Percentiles rank a stretch among this genome's conserved stretches.
Evolutionary conservation across 2,888 invertebrate genomes (phyloP).

Genomic region (Cyaniris semiargus): DNA sequence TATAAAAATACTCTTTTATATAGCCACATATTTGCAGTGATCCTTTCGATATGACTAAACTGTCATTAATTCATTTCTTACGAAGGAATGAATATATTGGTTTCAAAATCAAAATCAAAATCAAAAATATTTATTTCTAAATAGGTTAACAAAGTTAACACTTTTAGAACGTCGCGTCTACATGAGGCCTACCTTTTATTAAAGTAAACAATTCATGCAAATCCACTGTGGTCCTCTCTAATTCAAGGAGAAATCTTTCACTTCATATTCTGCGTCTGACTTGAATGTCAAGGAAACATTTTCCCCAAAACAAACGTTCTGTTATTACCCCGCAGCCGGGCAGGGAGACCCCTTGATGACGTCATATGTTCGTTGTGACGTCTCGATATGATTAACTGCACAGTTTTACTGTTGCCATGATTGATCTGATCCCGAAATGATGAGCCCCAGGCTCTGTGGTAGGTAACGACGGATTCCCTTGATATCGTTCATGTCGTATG

Average conservation of each 20-base stretch:
- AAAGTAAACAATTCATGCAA: neutral
- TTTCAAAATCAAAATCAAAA: too few species aligned
- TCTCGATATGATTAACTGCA: conserved; percentile 1
- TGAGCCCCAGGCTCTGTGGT: neutral
- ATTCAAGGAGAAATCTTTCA: neutral
- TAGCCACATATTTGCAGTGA: neutral
- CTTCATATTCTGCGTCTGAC: neutral
- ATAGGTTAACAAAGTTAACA: too few species aligned
- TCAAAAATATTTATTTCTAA: too few species aligned
- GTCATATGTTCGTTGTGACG: conserved; percentile 4
- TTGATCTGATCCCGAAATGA: conserved; percentile 9
- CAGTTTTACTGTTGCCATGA: conserved; percentile 10
- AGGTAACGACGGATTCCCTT: neutral
- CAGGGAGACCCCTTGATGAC: conserved; percentile 2
- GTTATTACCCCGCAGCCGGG: neutral
- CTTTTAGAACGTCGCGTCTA: too few species aligned
- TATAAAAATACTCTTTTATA: too few species aligned
- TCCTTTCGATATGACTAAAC: neutral
- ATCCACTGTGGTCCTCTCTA: neutral
- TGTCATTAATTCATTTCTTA: too few species aligned
- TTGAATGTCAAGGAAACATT: neutral
- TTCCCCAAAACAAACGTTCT: neutral
- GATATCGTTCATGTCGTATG: neutral
- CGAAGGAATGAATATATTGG: too few species aligned
- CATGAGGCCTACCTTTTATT: too few species aligned